A percentile compares a stretch with the other conserved stretches of the same genome.
Evolutionary conservation across 2,888 invertebrate species (phyloP).

Genomic region (Hermaeophaga mercurialis): DNA sequence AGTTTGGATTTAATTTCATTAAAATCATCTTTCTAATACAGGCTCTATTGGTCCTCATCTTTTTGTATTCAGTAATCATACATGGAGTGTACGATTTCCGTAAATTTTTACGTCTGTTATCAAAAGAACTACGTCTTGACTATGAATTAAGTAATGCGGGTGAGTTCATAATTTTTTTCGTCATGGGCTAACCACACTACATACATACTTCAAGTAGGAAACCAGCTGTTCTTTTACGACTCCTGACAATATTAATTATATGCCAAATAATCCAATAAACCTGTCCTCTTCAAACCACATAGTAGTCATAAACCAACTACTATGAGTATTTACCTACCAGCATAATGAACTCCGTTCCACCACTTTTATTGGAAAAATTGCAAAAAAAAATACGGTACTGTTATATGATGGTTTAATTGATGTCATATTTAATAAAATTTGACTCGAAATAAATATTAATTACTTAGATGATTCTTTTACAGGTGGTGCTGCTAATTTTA

Average conservation of each 20-base stretch:
- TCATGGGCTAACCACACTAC: conserved; percentile 15
- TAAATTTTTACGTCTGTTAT: not conserved
- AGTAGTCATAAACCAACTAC: conserved; percentile 10
- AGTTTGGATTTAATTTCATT: too few species aligned
- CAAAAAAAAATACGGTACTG: not conserved
- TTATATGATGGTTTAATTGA: too few species aligned
- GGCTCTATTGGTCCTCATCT: too few species aligned
- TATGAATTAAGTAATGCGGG: conserved; percentile 17
- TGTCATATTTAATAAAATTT: too few species aligned
- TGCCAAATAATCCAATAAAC: conserved; percentile 19
- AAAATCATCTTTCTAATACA: too few species aligned
- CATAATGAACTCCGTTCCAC: conserved; percentile 18
- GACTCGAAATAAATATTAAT: too few species aligned
- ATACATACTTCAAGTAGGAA: conserved; percentile 10
- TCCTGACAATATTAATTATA: conserved; percentile 22
- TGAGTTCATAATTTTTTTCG: conserved; percentile 9
- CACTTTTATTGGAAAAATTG: not conserved
- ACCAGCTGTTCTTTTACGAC: conserved; percentile 23
- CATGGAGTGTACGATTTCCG: conserved; percentile 1
- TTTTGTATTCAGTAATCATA: too few species aligned
- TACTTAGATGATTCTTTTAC: too few species aligned
- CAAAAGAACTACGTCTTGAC: not conserved
- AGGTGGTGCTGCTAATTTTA: too few species aligned
- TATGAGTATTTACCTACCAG: conserved; percentile 19
- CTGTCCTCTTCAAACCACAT: conserved; percentile 21